phyloP scores from a whole-genome alignment of 2,797 vertebrate species.

The Gobionotothen gibberifrons region DNA sequence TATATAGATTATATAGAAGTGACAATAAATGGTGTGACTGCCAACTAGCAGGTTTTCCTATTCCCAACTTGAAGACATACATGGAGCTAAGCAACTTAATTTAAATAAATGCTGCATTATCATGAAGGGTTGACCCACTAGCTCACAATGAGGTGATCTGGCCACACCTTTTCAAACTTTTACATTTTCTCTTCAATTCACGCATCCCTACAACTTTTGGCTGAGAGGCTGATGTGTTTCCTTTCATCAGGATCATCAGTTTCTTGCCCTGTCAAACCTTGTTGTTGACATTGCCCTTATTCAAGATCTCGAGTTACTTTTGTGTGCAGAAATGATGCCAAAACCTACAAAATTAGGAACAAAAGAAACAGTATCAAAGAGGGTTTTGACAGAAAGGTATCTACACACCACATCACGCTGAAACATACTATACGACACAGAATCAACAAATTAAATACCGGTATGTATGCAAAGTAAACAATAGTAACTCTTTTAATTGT shows the following conservation, averaged over 20 bases:
- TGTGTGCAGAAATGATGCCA: not conserved
- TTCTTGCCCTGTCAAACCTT: not conserved
- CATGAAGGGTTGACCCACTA: not conserved
- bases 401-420: not conserved
- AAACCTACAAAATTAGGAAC: not conserved
- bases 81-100: not conserved
- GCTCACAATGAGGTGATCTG: not conserved
- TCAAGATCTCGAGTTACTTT: not conserved
- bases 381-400: not conserved
- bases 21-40: too few relatives aligned
- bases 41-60: too few relatives aligned
- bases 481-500: slow-evolving; percentile 6
- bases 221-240: too few relatives aligned
- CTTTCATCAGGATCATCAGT: not conserved
- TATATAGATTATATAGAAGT: too few relatives aligned
- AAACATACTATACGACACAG: not conserved
- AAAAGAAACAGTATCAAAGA: not conserved
- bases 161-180: too few relatives aligned
- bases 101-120: not conserved
- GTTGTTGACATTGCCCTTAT: not conserved
- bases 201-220: too few relatives aligned
- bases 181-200: too few relatives aligned
- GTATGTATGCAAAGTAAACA: slow-evolving; percentile 25
- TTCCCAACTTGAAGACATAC: not conserved
- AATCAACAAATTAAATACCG: slow-evolving; percentile 27